A percentile compares a stretch with the other conserved stretches of the same genome.
phyloP scores from a whole-genome alignment of 2,113 vertebrate genomes.

The Scalopus aquaticus region DNA sequence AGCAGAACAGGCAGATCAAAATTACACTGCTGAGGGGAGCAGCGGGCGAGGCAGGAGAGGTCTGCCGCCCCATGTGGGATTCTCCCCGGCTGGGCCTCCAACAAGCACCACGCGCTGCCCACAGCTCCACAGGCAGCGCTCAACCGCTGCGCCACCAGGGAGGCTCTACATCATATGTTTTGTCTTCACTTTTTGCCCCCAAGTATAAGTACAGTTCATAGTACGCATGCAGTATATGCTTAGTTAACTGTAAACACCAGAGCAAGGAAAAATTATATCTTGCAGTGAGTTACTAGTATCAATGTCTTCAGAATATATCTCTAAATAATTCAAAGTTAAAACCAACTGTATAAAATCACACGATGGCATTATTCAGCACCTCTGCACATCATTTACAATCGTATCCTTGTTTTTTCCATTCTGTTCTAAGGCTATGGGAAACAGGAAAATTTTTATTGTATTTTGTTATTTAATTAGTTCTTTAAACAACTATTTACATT shows the following conservation, averaged over 20 bases:
- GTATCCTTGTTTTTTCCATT: conserved; percentile 16
- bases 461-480: conserved; percentile 52
- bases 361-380: conserved; percentile 21
- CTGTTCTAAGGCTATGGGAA: conserved; percentile 8
- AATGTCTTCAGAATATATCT: conserved; percentile 38
- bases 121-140: no score
- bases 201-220: background rate
- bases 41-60: no score
- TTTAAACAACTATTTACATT: conserved; percentile 51
- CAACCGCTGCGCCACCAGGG: no score
- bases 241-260: conserved; percentile 2
- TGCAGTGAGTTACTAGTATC: conserved; percentile 8
- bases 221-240: background rate
- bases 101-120: no score
- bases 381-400: conserved; percentile 51
- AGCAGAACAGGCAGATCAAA: no score
- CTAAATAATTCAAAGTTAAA: conserved; percentile 48
- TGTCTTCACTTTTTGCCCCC: background rate
- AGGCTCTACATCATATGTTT: background rate
- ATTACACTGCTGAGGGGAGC: no score
- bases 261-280: conserved; percentile 37
- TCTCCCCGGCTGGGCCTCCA: no score
- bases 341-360: conserved; percentile 23
- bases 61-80: no score
- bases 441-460: conserved; percentile 29